Conservation (phyloP, 2,888 invertebrate species). For the Andrena bicolor region DNA sequence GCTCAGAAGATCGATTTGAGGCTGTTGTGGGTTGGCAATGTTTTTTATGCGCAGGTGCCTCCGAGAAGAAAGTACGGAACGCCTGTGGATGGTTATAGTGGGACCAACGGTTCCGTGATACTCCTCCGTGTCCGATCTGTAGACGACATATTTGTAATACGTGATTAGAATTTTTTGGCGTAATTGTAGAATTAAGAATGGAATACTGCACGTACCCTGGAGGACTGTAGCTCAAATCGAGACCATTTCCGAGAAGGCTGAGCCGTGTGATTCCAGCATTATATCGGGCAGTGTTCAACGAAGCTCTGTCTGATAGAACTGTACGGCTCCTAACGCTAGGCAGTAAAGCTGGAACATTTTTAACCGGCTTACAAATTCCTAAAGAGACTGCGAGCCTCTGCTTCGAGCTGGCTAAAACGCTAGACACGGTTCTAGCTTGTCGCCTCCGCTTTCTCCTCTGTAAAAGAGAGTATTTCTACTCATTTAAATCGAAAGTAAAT, state of each 20-base stretch:
- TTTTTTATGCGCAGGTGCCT: constrained; percentile 79
- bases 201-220: constrained; percentile 77
- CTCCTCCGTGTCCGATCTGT: constrained; percentile 76
- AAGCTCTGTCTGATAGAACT: constrained; percentile 61
- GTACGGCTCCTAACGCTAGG: constrained; percentile 70
- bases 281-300: constrained; percentile 73
- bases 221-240: constrained; percentile 88
- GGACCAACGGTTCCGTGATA: constrained; percentile 72
- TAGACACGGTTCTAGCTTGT: constrained; percentile 75
- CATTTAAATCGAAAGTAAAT: constrained; percentile 10
- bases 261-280: constrained; percentile 87
- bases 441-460: constrained; percentile 76
- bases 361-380: constrained; percentile 82
- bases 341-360: constrained; percentile 56
- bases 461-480: constrained; percentile 58
- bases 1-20: constrained; percentile 87
- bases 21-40: constrained; percentile 68
- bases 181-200: not conserved
- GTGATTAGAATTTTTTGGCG: not conserved
- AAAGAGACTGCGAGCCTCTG: constrained; percentile 86
- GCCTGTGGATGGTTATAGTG: constrained; percentile 74
- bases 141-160: constrained; percentile 14
- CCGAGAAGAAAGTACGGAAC: constrained; percentile 76
- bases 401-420: constrained; percentile 78
- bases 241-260: constrained; percentile 89